Percentiles rank a stretch among this genome's conserved stretches.
phyloP scores from a whole-genome alignment of 1,140 invertebrate genomes.

The Sarcophaga peregrina region DNA sequence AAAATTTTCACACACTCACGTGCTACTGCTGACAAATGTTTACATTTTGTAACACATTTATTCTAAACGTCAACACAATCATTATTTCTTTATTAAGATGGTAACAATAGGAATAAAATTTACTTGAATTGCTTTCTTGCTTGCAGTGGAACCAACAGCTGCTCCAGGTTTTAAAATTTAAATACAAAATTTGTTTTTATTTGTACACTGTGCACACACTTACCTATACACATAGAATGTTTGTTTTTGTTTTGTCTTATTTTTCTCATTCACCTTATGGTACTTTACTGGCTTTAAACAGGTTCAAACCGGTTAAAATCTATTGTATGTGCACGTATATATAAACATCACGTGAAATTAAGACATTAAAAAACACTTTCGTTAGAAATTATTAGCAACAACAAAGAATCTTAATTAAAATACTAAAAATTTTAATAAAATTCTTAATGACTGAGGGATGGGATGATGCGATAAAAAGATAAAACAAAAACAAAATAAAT shows the following conservation, averaged over 20 bases:
- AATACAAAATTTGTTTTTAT: neutral
- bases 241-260: neutral
- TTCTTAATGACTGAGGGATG: too few relatives aligned
- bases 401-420: too few relatives aligned
- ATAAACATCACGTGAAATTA: slow-evolving; percentile 36
- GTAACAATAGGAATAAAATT: slow-evolving; percentile 8
- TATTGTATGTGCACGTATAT: neutral
- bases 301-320: slow-evolving; percentile 29
- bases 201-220: neutral
- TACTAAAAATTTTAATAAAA: too few relatives aligned
- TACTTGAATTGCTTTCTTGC: too few relatives aligned
- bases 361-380: neutral
- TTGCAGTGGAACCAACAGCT: neutral
- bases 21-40: too few relatives aligned
- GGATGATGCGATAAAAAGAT: too few relatives aligned
- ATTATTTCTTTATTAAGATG: too few relatives aligned
- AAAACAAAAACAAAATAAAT: too few relatives aligned
- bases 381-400: too few relatives aligned
- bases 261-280: neutral
- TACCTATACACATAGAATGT: neutral
- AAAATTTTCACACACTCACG: too few relatives aligned
- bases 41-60: too few relatives aligned
- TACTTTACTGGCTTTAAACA: neutral
- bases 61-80: too few relatives aligned
- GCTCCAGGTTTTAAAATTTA: neutral